Percentiles rank a stretch among this genome's conserved stretches.
Evolutionary conservation across 2,113 vertebrate species (phyloP).

Genomic region (Chionomys nivalis): DNA sequence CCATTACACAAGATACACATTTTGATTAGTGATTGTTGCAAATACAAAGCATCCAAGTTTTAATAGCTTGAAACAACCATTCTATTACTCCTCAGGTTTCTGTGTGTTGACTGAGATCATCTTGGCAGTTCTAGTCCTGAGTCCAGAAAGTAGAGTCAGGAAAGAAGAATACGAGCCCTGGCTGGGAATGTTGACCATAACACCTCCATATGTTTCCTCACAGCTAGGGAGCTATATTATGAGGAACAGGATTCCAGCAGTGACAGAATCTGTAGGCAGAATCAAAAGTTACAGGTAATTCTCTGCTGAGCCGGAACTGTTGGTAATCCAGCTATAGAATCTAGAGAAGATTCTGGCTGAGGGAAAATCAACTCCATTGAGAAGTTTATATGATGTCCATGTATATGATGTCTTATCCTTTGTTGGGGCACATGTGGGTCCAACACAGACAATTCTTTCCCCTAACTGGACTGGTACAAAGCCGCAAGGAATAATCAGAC

Average conservation of each 20-base stretch:
- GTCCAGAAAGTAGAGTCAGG: background rate
- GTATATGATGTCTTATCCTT: background rate
- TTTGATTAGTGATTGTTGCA: background rate
- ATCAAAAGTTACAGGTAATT: background rate
- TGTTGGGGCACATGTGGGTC: no score
- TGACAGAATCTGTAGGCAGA: background rate
- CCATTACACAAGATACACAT: background rate
- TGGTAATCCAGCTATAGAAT: background rate
- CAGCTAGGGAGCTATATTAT: background rate
- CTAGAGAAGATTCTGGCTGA: background rate
- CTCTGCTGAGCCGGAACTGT: background rate
- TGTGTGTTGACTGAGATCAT: background rate
- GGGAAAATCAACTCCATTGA: background rate
- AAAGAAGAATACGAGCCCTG: background rate
- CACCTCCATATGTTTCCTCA: background rate
- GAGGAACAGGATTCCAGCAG: background rate
- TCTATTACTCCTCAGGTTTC: background rate
- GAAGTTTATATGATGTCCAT: background rate
- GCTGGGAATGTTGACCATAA: background rate
- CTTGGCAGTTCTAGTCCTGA: background rate
- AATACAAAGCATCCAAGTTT: background rate
- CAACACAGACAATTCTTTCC: no score
- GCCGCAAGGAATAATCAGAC: no score
- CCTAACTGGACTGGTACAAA: no score
- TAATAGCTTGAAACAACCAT: background rate